Base-by-base conservation (phyloP, 2,888 invertebrate species). In the Incurvaria masculella region DNA sequence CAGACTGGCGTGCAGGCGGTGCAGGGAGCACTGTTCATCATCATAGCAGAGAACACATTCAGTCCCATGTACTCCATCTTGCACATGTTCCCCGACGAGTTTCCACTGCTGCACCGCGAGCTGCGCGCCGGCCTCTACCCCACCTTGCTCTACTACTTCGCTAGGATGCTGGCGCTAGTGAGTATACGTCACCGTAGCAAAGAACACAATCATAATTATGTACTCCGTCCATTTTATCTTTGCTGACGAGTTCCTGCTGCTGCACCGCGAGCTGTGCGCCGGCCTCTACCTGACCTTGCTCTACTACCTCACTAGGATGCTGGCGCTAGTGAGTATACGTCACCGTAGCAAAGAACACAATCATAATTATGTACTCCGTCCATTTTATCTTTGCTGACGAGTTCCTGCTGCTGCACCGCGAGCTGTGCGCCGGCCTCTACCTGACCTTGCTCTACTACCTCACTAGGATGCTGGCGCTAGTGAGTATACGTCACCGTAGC, bases 181-280 rank as follows among this genome's bases (percentile, higher is more conserved):
- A 81, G 80, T 65, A 49, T n/a, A n/a, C 67, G 86, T 94, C 55
- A 83, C 94, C 67, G 89, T 94, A 40, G 86, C 91, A 0, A 94
- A 96, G 76, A 91, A 94, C 62, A 91, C 94, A 1, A 95, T 95
- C 69, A 86, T 87, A 47, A 93, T 94, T 1, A 91, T 96, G 88
- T 96, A 96, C 66, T 88, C 92, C 0, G 90, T 93, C 1, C 76
- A 97, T 38, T 86, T 90, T 55, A 83, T 91, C 59, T 91, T 94
- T 61, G 94, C 94, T 0, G 84, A 86, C 57, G 82, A 83, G 62
- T 84, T 91, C 52, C 93, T 94, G 0, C 70, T 94, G 41, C 86
- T 95, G 59, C 72, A 88, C 38, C 76, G 95, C 50, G 94, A 95
- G 63, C 82, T 91, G 53, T 83, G 86, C 51, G 89, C 92, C 16